Conservation (phyloP, 2,888 invertebrate genomes). For the Hypena proboscidalis region DNA sequence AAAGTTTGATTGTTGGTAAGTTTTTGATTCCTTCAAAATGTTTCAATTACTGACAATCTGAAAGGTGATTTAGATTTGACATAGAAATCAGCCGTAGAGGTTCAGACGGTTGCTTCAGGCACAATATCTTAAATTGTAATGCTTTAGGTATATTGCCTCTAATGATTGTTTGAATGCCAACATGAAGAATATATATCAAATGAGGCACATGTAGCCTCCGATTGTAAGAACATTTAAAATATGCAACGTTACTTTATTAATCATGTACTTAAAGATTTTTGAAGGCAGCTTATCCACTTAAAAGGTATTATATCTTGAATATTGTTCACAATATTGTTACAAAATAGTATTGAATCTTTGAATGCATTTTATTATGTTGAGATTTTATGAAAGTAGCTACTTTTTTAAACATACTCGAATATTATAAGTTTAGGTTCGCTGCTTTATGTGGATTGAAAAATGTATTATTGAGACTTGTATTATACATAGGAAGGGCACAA, state of each 20-base stretch:
- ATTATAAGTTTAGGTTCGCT: slow-evolving; percentile 6
- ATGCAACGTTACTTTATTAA: slow-evolving; percentile 37
- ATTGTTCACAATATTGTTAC: too few species aligned
- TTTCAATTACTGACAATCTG: too few species aligned
- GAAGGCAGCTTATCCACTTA: slow-evolving; percentile 5
- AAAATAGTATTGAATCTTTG: too few species aligned
- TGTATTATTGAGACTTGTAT: slow-evolving; percentile 39
- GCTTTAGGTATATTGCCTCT: too few species aligned
- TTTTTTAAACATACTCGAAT: slow-evolving; percentile 1
- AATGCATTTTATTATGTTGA: slow-evolving; percentile 5
- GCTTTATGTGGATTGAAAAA: slow-evolving; percentile 32
- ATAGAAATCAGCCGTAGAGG: too few species aligned
- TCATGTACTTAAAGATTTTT: slow-evolving; percentile 41
- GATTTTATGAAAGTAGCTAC: slow-evolving; percentile 1
- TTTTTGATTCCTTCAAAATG: too few species aligned
- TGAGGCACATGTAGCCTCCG: slow-evolving; percentile 19
- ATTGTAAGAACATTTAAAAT: slow-evolving; percentile 26
- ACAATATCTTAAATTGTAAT: too few species aligned
- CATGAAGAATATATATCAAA: slow-evolving; percentile 16
- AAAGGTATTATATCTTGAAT: neutral
- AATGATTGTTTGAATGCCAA: too few species aligned
- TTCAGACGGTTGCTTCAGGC: too few species aligned
- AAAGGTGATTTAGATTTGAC: too few species aligned
- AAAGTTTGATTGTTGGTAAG: too few species aligned
- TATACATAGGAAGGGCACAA: slow-evolving; percentile 36